Evolutionary conservation across 2,888 invertebrate species (phyloP), one percentile per base, ranked within the genome.

Genomic region (Sesia bembeciformis): DNA sequence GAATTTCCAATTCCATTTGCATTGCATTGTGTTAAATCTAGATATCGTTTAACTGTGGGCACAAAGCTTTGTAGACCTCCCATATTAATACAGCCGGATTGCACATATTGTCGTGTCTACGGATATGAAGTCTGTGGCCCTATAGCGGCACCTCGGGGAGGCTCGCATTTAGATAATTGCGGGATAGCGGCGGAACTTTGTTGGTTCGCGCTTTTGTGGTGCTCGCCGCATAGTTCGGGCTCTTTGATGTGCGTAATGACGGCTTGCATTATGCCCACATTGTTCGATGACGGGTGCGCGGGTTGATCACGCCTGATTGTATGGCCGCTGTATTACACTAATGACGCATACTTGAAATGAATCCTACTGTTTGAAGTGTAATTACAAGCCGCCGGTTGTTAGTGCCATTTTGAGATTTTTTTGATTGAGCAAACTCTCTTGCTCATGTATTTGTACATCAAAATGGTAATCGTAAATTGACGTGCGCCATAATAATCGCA

Each of bases 91-190:
- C 2, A 23, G 23, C 23, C 23, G 23, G 23, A 23, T 23, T 23
- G 23, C 23, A 23, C 23, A 23, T 23, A 23, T 23, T 57, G 54
- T 40, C 53, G 54, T 57, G 54, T 60, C 58, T 55, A 55, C 56
- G 54, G 41, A 6, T 40, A 41, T 46, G 40, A 53, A 62, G 59
- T 75, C 73, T 65, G 55, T 65, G 67, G 58, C 46, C 46, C 50
- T 38, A 50, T 38, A 39, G 39, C 61, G 62, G 74, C 78, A 78
- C 80, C 77, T 76, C 68, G 67, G 67, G 43, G 63, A 64, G 67
- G 62, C 64, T 69, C 67, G 74, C 84, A 87, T 86, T 86, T 84
- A 84, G 84, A 86, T 87, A 84, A 87, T 86, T 84, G 81, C 78
- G 68, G 81, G 77, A 81, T 79, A 78, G 77, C 70, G 67, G 64